Evolutionary conservation across 2,888 invertebrate genomes (phyloP).

Genomic region (Netelia melanura): DNA sequence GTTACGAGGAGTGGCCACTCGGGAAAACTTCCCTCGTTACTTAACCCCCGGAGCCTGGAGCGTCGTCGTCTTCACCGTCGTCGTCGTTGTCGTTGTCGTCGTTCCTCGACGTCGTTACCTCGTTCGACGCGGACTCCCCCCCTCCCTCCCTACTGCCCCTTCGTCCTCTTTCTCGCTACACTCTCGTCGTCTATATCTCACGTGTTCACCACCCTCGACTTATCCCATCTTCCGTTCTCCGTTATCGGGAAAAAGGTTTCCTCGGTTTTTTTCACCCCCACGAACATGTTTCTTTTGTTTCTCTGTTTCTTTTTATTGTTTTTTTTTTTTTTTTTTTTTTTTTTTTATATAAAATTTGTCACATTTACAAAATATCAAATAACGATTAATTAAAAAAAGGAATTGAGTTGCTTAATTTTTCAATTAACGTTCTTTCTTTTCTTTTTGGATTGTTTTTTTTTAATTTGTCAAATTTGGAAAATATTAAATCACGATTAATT

Average conservation of each 20-base stretch:
- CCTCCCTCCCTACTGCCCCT: not conserved
- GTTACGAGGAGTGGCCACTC: conserved; percentile 70
- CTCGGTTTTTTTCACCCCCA: not conserved
- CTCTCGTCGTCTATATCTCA: not conserved
- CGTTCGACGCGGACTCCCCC: conserved; percentile 40
- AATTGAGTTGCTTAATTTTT: no score
- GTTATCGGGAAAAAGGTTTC: conserved; percentile 12
- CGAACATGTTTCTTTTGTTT: not conserved
- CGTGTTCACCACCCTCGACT: conserved; percentile 8
- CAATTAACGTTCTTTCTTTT: no score
- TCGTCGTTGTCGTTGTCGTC: conserved; percentile 45
- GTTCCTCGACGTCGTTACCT: conserved; percentile 55
- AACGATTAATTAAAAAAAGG: no score
- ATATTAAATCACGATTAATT: no score
- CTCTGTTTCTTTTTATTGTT: no score
- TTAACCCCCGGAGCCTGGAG: conserved; percentile 62
- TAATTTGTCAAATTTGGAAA: no score
- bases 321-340: not conserved
- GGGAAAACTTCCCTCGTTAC: conserved; percentile 70
- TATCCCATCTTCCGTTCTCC: not conserved
- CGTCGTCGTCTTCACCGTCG: conserved; percentile 51
- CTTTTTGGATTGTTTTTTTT: no score
- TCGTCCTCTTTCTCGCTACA: not conserved
- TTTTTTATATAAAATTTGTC: not conserved
- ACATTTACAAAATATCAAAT: not conserved